Evolutionary conservation across 2,888 invertebrate species (phyloP).

Genomic region (Tetragonisca angustula): DNA sequence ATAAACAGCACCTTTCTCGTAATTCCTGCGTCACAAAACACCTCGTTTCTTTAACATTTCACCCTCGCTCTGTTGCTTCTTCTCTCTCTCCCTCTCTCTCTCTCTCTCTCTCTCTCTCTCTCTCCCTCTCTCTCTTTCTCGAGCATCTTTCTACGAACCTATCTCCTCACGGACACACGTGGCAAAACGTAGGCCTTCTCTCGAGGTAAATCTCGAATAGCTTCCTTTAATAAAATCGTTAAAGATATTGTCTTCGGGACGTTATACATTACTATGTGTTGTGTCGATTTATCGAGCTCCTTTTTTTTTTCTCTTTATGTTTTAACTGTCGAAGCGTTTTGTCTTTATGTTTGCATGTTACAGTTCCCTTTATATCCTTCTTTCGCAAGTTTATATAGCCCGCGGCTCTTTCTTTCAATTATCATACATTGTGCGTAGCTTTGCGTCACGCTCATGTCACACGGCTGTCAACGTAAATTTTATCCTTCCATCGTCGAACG

Average conservation of each 20-base stretch:
- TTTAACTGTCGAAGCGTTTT: constrained; percentile 57
- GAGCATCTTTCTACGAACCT: constrained; percentile 36
- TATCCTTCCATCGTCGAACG: too few species aligned
- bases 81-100: not conserved
- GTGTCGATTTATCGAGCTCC: constrained; percentile 73
- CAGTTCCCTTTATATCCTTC: not conserved
- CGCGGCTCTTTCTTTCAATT: constrained; percentile 35
- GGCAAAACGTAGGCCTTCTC: constrained; percentile 73
- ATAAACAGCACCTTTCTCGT: constrained; percentile 50
- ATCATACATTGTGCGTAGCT: constrained; percentile 31
- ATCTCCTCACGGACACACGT: constrained; percentile 57
- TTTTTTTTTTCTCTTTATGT: constrained; percentile 33
- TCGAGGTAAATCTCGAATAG: constrained; percentile 65
- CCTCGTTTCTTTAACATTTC: constrained; percentile 6
- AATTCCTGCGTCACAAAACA: constrained; percentile 31
- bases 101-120: constrained; percentile 1
- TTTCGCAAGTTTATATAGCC: constrained; percentile 24
- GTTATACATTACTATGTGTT: constrained; percentile 79
- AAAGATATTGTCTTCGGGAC: constrained; percentile 82
- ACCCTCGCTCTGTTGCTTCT: not conserved
- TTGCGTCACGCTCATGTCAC: constrained; percentile 31
- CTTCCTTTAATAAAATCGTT: constrained; percentile 67
- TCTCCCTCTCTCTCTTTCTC: not conserved
- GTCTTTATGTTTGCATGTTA: constrained; percentile 43
- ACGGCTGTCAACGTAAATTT: constrained; percentile 11